Evolutionary conservation across 2,888 invertebrate genomes (phyloP).

Genomic region (Mimumesa dahlbomi): DNA sequence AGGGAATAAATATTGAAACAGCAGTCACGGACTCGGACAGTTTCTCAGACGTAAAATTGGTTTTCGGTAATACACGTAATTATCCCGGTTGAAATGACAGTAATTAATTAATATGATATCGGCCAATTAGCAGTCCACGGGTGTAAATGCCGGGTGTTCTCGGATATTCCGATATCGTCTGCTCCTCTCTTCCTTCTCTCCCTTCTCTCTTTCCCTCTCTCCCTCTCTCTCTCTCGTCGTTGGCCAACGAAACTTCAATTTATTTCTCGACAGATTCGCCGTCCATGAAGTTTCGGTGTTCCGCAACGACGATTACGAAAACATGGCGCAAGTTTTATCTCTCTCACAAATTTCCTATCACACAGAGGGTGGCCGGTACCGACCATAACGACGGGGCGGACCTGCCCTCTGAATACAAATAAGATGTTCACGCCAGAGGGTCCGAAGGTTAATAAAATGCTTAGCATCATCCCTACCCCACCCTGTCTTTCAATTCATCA

Average conservation of each 20-base stretch:
- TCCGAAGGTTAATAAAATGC: slow-evolving; percentile 57
- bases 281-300: slow-evolving; percentile 25
- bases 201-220: neutral
- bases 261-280: slow-evolving; percentile 27
- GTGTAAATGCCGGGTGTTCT: slow-evolving; percentile 12
- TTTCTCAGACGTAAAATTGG: too few relatives aligned
- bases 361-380: slow-evolving; percentile 34
- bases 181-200: neutral
- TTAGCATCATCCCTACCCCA: slow-evolving; percentile 35
- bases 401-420: slow-evolving; percentile 63
- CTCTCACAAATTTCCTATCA: slow-evolving; percentile 56
- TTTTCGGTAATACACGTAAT: too few relatives aligned
- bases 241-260: slow-evolving; percentile 24
- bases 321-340: slow-evolving; percentile 65
- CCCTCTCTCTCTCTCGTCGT: neutral
- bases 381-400: slow-evolving; percentile 39
- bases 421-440: slow-evolving; percentile 51
- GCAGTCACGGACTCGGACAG: too few relatives aligned
- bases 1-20: too few relatives aligned
- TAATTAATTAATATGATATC: too few relatives aligned
- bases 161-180: too few relatives aligned
- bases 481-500: slow-evolving; percentile 58
- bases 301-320: slow-evolving; percentile 56
- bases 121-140: slow-evolving; percentile 31
- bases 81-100: too few relatives aligned